These are phyloP conservation scores for Pseudomyrmex flavicornis DNA, from an alignment of 1,140 invertebrate genomes.

Conservation along the genomic window DNA sequence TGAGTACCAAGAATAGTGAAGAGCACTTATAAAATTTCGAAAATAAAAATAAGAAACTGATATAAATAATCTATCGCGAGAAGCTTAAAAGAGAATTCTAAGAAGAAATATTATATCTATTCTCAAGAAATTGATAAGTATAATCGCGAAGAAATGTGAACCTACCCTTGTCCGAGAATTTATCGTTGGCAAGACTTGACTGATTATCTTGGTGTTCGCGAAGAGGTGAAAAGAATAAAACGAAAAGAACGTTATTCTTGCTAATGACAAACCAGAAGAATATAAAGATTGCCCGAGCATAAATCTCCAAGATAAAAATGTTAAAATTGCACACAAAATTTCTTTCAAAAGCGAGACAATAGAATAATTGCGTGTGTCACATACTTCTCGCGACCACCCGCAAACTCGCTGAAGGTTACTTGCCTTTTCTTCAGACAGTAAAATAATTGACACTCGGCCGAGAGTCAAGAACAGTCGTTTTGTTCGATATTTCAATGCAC, in stretches of 20 bases:
- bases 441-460: slow-evolving; percentile 38
- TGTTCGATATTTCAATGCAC: slow-evolving; percentile 22
- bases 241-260: slow-evolving; percentile 6
- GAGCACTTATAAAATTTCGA: background rate
- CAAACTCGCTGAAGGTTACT: slow-evolving; percentile 24
- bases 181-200: background rate
- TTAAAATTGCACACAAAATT: slow-evolving; percentile 33
- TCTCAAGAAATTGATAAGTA: background rate
- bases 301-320: slow-evolving; percentile 26
- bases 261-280: slow-evolving; percentile 13
- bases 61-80: background rate
- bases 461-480: slow-evolving; percentile 6
- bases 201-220: background rate
- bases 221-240: background rate
- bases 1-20: background rate
- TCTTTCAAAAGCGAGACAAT: slow-evolving; percentile 7
- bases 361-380: slow-evolving; percentile 46
- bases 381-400: slow-evolving; percentile 27
- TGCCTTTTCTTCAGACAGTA: background rate
- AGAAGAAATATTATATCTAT: background rate
- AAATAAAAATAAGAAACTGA: background rate
- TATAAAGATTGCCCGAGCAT: slow-evolving; percentile 9
- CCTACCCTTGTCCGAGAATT: background rate
- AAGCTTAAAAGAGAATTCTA: background rate
- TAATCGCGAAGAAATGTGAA: background rate